Evolutionary conservation across 1,140 invertebrate species (phyloP).

Genomic region (Pachyrhynchus sulphureomaculatus): DNA sequence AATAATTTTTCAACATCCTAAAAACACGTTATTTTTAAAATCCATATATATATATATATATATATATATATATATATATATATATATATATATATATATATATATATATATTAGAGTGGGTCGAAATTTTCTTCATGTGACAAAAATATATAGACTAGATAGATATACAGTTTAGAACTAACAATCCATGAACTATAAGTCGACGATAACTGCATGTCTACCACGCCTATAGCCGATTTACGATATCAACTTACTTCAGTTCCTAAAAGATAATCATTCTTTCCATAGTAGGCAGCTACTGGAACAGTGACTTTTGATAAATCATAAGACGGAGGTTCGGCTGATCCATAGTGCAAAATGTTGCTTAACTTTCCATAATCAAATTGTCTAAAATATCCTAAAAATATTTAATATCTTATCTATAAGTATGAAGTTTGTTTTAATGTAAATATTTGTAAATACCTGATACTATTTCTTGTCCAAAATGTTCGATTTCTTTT

Average conservation of each 20-base stretch:
- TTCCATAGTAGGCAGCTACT: conserved; percentile 19
- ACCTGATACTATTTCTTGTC: conserved; percentile 31
- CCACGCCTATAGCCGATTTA: no score
- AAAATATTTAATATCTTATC: not conserved
- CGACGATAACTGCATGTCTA: no score
- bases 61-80: not conserved
- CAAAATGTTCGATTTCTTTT: conserved; percentile 25
- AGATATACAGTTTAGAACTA: no score
- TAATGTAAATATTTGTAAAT: not conserved
- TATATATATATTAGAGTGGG: no score
- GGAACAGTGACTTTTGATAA: conserved; percentile 7
- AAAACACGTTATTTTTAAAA: conserved; percentile 11
- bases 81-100: no score
- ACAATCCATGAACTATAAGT: no score
- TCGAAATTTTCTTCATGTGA: no score
- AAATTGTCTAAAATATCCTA: conserved; percentile 30
- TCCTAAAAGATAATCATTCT: conserved; percentile 23
- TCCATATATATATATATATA: no score
- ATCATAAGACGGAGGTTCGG: conserved; percentile 23
- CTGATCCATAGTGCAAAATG: conserved; percentile 11
- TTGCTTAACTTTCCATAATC: conserved; percentile 29
- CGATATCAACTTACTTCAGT: conserved; percentile 24
- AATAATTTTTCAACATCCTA: conserved; percentile 32
- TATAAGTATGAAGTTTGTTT: not conserved
- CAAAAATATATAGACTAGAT: no score